Percentiles rank a stretch among this genome's conserved stretches.
Conservation (phyloP, 1,140 invertebrate species). For the Pseudomyrmex flavicornis region DNA sequence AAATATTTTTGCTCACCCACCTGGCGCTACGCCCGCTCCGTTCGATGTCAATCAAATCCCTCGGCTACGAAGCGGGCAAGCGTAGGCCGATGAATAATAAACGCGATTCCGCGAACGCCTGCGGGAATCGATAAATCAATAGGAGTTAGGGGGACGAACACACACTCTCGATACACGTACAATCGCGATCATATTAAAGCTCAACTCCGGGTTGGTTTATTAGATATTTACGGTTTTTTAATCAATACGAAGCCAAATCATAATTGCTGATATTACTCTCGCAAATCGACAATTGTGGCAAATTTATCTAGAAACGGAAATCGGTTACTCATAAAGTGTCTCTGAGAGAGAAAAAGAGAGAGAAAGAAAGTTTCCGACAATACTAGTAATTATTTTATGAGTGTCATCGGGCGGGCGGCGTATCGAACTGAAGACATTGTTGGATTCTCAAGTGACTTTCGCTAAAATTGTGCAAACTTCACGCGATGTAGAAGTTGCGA, state of each 20-base stretch:
- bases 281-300: background rate
- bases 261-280: background rate
- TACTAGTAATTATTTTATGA: constrained; percentile 23
- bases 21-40: background rate
- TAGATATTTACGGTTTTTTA: background rate
- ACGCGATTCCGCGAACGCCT: constrained; percentile 30
- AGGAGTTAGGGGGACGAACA: background rate
- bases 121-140: constrained; percentile 32
- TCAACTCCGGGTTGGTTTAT: background rate
- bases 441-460: background rate
- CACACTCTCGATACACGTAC: background rate
- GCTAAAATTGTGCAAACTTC: constrained; percentile 11
- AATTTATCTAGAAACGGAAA: background rate
- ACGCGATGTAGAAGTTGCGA: background rate
- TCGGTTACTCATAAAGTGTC: background rate
- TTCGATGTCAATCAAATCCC: constrained; percentile 49
- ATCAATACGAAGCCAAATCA: constrained; percentile 8
- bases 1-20: constrained; percentile 42
- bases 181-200: constrained; percentile 11
- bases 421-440: background rate
- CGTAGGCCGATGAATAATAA: constrained; percentile 46
- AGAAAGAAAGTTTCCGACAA: background rate
- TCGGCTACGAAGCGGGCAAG: background rate
- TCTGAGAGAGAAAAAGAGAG: background rate
- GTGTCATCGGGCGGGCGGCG: background rate